These are phyloP conservation scores for Neolamprologus fasciatus DNA, from an alignment of 2,113 vertebrate genomes.

Conservation along the genomic window DNA sequence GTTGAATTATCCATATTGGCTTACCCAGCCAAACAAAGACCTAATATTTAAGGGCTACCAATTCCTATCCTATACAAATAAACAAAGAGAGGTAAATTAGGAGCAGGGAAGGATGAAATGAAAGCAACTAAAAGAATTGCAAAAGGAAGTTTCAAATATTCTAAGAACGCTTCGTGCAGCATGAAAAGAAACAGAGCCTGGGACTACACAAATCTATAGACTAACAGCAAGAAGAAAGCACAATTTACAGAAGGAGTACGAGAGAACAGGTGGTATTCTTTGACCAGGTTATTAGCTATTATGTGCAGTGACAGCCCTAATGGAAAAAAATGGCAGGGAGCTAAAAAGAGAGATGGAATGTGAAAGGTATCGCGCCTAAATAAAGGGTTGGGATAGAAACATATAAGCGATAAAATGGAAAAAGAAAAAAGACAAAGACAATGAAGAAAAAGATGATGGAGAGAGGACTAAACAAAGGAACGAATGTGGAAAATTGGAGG, in stretches of 20 bases:
- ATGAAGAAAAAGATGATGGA: not conserved
- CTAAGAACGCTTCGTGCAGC: not conserved
- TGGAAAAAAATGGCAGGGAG: slow-evolving; percentile 40
- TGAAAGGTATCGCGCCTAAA: slow-evolving; percentile 9
- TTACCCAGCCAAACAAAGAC: not conserved
- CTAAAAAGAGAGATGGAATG: slow-evolving; percentile 8
- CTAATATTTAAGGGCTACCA: not conserved
- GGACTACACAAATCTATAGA: not conserved
- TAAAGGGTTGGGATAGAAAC: slow-evolving; percentile 3
- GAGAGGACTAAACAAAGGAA: not conserved
- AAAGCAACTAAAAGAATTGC: not conserved
- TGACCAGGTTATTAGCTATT: slow-evolving; percentile 47
- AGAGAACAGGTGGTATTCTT: slow-evolving; percentile 49
- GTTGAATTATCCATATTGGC: not conserved
- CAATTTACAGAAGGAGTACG: not conserved
- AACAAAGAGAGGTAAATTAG: not conserved
- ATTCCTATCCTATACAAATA: not conserved
- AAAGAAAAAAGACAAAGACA: slow-evolving; percentile 3
- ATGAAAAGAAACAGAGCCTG: not conserved
- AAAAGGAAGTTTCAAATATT: not conserved
- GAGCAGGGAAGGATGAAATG: not conserved
- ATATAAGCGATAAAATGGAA: slow-evolving; percentile 8
- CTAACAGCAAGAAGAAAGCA: not conserved
- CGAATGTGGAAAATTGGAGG: not conserved
- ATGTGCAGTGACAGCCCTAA: slow-evolving; percentile 38